Percentiles rank a stretch among this genome's conserved stretches.
Evolutionary conservation across 2,888 invertebrate species (phyloP).

Genomic region (Nephrotoma flavescens): DNA sequence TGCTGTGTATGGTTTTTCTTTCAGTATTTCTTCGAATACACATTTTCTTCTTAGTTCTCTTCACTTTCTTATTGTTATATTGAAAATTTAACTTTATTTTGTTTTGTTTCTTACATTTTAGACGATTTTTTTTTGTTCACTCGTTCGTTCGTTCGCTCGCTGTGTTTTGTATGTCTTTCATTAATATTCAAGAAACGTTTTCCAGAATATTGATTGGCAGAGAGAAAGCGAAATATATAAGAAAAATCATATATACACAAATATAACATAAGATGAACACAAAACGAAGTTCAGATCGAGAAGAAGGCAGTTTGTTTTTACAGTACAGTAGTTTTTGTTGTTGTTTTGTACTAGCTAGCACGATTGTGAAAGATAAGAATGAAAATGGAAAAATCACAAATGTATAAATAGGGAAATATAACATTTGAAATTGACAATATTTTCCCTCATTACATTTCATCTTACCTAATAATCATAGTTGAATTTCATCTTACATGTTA

Average conservation of each 20-base stretch:
- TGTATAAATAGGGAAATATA: neutral
- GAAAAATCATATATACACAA: neutral
- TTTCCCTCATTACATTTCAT: neutral
- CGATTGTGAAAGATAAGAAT: neutral
- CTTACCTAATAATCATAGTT: neutral
- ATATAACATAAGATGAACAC: neutral
- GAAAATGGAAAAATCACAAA: constrained; percentile 1
- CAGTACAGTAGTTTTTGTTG: neutral
- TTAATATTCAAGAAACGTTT: constrained; percentile 17
- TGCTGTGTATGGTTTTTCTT: neutral
- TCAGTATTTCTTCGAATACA: neutral
- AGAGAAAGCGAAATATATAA: constrained; percentile 14
- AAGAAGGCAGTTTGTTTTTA: neutral
- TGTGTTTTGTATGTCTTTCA: neutral
- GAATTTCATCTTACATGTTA: neutral
- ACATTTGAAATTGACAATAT: neutral
- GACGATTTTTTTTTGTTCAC: neutral
- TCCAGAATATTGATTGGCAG: constrained; percentile 17
- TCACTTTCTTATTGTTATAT: neutral
- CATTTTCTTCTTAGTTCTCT: neutral
- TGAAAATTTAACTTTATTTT: neutral
- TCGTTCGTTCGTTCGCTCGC: neutral
- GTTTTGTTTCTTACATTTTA: neutral
- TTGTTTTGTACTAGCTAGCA: neutral
- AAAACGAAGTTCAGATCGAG: neutral